Evolutionary conservation across 2,797 vertebrate genomes (phyloP).

Genomic region (Neosilurus hyrtlii): DNA sequence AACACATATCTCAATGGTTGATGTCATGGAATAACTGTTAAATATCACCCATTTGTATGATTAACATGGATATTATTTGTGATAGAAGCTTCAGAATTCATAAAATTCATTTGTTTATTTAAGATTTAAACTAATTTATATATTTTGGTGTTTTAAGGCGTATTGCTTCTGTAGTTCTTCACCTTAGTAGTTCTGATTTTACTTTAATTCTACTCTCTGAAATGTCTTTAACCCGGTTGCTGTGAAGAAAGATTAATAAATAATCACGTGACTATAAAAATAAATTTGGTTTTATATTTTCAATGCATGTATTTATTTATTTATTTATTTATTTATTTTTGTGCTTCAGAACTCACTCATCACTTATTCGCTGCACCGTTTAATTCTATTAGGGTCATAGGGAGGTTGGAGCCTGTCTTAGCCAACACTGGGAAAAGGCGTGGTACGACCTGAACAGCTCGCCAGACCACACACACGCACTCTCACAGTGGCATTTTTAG

Average conservation of each 20-base stretch:
- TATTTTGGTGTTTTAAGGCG: background rate
- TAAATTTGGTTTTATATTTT: conserved; percentile 9
- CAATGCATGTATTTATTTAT: background rate
- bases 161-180: background rate
- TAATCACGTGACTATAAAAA: conserved; percentile 6
- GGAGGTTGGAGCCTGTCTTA: too few species aligned
- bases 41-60: too few species aligned
- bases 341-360: background rate
- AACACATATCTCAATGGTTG: too few species aligned
- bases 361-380: too few species aligned
- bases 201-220: background rate
- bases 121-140: background rate
- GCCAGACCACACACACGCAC: too few species aligned
- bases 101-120: background rate
- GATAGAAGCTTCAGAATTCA: background rate
- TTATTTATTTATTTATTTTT: background rate
- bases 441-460: too few species aligned
- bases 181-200: too few species aligned
- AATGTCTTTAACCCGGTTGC: background rate
- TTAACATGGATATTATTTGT: background rate
- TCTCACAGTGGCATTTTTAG: too few species aligned
- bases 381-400: too few species aligned
- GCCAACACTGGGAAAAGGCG: too few species aligned
- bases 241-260: background rate
- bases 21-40: too few species aligned